phyloP scores from a whole-genome alignment of 2,797 vertebrate genomes.

The Rhabdophis nuchalis region DNA sequence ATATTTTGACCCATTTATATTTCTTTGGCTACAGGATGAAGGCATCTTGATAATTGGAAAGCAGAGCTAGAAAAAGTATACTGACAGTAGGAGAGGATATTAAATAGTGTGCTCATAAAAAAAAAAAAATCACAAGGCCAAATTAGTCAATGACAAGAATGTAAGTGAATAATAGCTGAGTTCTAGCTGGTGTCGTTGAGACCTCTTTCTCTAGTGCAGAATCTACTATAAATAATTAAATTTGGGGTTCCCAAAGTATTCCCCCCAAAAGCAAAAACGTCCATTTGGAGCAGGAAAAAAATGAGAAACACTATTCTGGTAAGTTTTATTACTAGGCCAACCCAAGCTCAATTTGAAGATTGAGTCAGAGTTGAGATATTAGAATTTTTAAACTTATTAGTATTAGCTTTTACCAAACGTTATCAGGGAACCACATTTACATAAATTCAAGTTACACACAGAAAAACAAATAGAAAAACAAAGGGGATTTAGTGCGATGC shows the following conservation, averaged over 20 bases:
- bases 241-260: not conserved
- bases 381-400: not conserved
- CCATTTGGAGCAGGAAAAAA: not conserved
- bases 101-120: not conserved
- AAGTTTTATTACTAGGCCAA: not conserved
- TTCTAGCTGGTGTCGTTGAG: not conserved
- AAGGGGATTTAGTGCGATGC: no score
- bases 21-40: not conserved
- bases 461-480: no score
- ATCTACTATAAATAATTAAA: not conserved
- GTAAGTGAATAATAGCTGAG: not conserved
- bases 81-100: not conserved
- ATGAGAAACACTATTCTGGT: not conserved
- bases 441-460: no score
- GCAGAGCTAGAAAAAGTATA: not conserved
- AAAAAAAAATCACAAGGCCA: not conserved
- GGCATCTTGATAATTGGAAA: not conserved
- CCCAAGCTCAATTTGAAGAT: accelerated
- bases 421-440: no score
- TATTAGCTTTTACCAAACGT: no score
- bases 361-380: not conserved
- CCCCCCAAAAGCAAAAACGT: not conserved
- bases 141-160: not conserved
- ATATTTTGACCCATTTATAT: not conserved
- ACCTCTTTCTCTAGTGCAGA: not conserved